phyloP scores from a whole-genome alignment of 1,140 invertebrate species.

The Sarcophaga bullata region DNA sequence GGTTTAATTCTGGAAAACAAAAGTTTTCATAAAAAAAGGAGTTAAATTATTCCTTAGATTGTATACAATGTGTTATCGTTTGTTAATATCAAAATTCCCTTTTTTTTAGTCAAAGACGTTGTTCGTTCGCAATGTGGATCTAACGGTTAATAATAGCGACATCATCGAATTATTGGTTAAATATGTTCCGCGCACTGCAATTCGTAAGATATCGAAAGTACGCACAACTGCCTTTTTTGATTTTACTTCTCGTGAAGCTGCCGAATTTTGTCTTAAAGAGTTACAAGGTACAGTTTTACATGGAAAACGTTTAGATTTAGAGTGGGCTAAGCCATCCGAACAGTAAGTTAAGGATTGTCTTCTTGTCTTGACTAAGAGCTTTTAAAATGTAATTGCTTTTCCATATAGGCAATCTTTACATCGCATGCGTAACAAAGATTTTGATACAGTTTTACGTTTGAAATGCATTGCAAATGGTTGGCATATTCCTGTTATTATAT shows the following conservation, averaged over 20 bases:
- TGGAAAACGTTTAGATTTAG: slow-evolving; percentile 39
- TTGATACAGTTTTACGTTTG: slow-evolving; percentile 45
- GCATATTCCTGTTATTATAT: slow-evolving; percentile 48
- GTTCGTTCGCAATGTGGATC: slow-evolving; percentile 46
- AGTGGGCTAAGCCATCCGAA: slow-evolving; percentile 47
- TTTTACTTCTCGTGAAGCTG: slow-evolving; percentile 44
- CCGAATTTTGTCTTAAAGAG: slow-evolving; percentile 43
- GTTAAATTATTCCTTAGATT: background rate
- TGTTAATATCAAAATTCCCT: background rate
- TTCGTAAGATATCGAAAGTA: slow-evolving; percentile 46
- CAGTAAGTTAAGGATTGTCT: slow-evolving; percentile 41
- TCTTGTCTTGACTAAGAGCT: background rate
- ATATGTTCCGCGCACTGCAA: slow-evolving; percentile 34
- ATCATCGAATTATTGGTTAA: slow-evolving; percentile 42
- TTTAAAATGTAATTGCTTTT: background rate
- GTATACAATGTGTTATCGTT: background rate
- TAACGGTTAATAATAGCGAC: slow-evolving; percentile 41
- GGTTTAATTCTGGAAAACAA: too few species aligned
- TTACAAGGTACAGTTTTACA: slow-evolving; percentile 40
- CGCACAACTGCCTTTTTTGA: slow-evolving; percentile 45
- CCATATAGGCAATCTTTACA: slow-evolving; percentile 43
- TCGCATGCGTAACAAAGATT: slow-evolving; percentile 45
- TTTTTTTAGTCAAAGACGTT: slow-evolving; percentile 45
- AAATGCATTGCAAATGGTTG: slow-evolving; percentile 49
- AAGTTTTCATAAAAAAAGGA: too few species aligned